Evolutionary conservation across 2,888 invertebrate genomes (phyloP), one percentile per base, ranked within the genome.

Genomic region (Mongoloraphidia duomilia): DNA sequence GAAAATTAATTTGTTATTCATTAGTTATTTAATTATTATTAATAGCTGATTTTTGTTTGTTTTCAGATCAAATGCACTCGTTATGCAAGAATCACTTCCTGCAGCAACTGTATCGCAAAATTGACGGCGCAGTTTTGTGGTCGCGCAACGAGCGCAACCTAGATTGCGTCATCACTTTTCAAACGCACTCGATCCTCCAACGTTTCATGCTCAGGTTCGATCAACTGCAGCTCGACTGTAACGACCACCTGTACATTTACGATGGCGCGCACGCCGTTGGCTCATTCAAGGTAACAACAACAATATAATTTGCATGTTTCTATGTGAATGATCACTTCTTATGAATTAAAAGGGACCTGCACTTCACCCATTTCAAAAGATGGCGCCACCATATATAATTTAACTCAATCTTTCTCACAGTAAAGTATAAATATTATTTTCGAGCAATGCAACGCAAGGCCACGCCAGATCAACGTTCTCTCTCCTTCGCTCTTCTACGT

Each of bases 121-220:
- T 92, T 60, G 91, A 93, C 65, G 92, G 92, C 40, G 92, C 91
- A 9, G 85, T 91, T 50, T 75, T 93, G 49, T 86, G 83, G 74
- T 92, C 92, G 26, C 83, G 88, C 65, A 91, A 90, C 69, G 92
- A 93, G 70, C 75, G 88, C 56, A 88, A 91, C 67, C 74, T 92
- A 62, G 87, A 92, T 71, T 93, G 93, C 74, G 82, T 86, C 60
- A 85, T 92, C 66, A 93, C 92, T 49, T 93, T 92, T 71, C 92
- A 92, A 72, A 93, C 93, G 58, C 91, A 92, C 72, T 89, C 91
- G 65, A 89, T 93, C 61, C 75, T 92, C 61, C 93, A 93, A 72
- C 77, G 90, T 60, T 93, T 93, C 70, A 92, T 93, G 89, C 78
- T 93, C 61, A 81, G 92, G 62, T 93, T 93, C 70, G 92, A 93